Percentiles rank a stretch among this genome's conserved stretches.
Evolutionary conservation across 2,113 vertebrate species (phyloP).

Genomic region (Isurus oxyrinchus): DNA sequence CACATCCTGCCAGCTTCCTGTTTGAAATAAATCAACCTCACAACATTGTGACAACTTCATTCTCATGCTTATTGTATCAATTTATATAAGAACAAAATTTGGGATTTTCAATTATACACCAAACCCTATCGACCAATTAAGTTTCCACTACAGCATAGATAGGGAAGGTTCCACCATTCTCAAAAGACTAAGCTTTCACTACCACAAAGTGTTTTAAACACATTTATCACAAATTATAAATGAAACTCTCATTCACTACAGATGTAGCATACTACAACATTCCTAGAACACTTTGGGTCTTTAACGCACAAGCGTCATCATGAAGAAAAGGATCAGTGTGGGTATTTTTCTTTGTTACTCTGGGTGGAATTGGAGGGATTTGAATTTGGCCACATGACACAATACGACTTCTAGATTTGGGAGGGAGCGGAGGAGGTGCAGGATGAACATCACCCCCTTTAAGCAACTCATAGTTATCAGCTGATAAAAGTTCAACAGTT

Average conservation of each 20-base stretch:
- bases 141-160: not conserved
- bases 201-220: not conserved
- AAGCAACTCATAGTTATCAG: not conserved
- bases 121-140: not conserved
- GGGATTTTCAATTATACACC: not conserved
- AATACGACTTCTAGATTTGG: not conserved
- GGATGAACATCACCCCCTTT: not conserved
- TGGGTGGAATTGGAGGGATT: not conserved
- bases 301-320: not conserved
- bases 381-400: not conserved
- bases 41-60: not conserved
- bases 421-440: not conserved
- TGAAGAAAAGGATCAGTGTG: not conserved
- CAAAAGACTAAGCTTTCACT: not conserved
- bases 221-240: not conserved
- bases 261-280: not conserved
- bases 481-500: not conserved
- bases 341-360: not conserved
- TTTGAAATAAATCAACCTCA: not conserved
- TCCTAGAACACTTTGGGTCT: not conserved
- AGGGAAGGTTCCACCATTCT: not conserved
- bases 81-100: not conserved
- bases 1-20: not conserved
- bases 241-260: not conserved
- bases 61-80: not conserved